phyloP scores from a whole-genome alignment of 1,140 invertebrate species.

The Monomorium pharaonis region DNA sequence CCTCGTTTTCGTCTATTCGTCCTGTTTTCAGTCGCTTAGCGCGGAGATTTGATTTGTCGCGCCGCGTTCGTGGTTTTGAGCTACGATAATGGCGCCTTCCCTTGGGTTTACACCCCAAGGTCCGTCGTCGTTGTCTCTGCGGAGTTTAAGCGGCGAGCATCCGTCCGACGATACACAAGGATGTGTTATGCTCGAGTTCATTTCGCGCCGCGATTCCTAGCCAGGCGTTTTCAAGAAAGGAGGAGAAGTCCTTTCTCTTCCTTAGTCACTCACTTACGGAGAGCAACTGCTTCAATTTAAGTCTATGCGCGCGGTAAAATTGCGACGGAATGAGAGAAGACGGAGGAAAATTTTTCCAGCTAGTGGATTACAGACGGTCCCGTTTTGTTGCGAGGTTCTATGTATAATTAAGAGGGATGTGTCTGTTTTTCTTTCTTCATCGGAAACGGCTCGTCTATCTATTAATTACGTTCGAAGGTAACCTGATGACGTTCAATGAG shows the following conservation, averaged over 20 bases:
- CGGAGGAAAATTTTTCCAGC: constrained; percentile 11
- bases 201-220: constrained; percentile 51
- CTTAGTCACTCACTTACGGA: constrained; percentile 65
- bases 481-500: not conserved
- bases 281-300: constrained; percentile 55
- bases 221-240: constrained; percentile 36
- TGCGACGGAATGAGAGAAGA: constrained; percentile 35
- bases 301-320: constrained; percentile 57
- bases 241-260: constrained; percentile 60
- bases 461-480: not conserved
- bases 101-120: constrained; percentile 61
- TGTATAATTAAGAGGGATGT: constrained; percentile 24
- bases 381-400: not conserved
- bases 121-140: constrained; percentile 67
- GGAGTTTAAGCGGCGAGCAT: constrained; percentile 66
- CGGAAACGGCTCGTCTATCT: not conserved
- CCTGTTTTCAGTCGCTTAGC: constrained; percentile 67
- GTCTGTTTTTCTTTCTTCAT: not conserved
- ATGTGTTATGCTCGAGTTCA: constrained; percentile 60
- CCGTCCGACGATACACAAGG: constrained; percentile 69
- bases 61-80: constrained; percentile 67
- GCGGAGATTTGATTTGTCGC: constrained; percentile 76
- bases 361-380: constrained; percentile 36
- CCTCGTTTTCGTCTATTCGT: constrained; percentile 44
- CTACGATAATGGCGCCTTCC: constrained; percentile 72